These are phyloP conservation scores for Perizoma affinitatum DNA, from an alignment of 2,888 invertebrate genomes.

Conservation along the genomic window DNA sequence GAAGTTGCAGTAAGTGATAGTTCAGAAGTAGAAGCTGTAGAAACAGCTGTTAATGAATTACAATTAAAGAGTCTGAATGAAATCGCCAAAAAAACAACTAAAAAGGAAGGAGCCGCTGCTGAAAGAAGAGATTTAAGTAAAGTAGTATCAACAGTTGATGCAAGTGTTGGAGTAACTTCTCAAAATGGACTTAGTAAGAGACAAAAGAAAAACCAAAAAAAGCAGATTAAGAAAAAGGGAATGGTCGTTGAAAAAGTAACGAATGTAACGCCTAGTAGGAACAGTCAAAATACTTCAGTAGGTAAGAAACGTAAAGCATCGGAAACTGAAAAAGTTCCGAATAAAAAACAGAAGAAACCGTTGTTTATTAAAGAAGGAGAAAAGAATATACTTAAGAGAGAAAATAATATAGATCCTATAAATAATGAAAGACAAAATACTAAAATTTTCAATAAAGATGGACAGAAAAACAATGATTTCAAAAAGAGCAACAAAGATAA, in stretches of 20 bases:
- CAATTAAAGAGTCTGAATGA: neutral
- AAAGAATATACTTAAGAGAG: neutral
- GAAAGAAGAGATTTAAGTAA: slow-evolving; percentile 3
- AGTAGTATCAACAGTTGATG: neutral
- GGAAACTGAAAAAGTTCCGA: slow-evolving; percentile 29
- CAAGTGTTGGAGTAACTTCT: slow-evolving; percentile 7
- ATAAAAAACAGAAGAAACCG: slow-evolving; percentile 28
- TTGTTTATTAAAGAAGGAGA: too few relatives aligned
- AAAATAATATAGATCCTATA: slow-evolving; percentile 44
- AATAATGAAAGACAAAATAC: neutral
- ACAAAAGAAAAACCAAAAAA: slow-evolving; percentile 49
- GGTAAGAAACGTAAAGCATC: slow-evolving; percentile 42
- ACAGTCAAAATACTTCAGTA: slow-evolving; percentile 36
- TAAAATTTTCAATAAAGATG: slow-evolving; percentile 14
- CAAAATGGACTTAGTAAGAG: slow-evolving; percentile 30
- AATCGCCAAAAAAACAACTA: slow-evolving; percentile 11
- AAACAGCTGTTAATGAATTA: slow-evolving; percentile 1
- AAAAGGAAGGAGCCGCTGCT: slow-evolving; percentile 1
- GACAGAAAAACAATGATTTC: slow-evolving; percentile 34
- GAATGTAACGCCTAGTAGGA: slow-evolving; percentile 51
- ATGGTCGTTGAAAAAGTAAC: slow-evolving; percentile 54
- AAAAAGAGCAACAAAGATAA: slow-evolving; percentile 46
- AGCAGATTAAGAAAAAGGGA: slow-evolving; percentile 44
- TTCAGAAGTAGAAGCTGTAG: slow-evolving; percentile 13
- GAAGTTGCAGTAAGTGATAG: slow-evolving; percentile 8